Evolutionary conservation across 2,113 vertebrate species (phyloP).

Genomic region (Paraplagusia blochii): DNA sequence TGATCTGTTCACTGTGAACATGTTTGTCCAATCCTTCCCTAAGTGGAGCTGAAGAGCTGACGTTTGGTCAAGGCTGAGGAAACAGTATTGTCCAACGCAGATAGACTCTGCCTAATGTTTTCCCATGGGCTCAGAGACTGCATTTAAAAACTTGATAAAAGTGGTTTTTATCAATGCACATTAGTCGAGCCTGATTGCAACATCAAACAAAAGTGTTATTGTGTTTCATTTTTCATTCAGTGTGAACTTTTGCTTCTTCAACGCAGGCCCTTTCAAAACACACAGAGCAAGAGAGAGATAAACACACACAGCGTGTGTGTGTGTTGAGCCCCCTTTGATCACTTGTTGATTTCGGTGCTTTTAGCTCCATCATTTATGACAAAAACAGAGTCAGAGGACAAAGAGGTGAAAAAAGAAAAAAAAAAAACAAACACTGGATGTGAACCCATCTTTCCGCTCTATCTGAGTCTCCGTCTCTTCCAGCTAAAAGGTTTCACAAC

Average conservation of each 20-base stretch:
- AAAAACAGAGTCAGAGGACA: constrained; percentile 9
- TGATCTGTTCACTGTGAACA: too few species aligned
- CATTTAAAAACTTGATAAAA: constrained; percentile 6
- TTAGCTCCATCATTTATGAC: constrained; percentile 44
- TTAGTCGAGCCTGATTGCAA: constrained; percentile 1
- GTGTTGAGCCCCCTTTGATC: constrained; percentile 41
- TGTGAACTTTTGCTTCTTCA: constrained; percentile 9
- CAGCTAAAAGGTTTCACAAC: too few species aligned
- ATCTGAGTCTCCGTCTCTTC: not conserved
- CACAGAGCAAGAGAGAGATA: constrained; percentile 8
- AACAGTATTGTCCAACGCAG: not conserved
- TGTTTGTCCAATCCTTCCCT: too few species aligned
- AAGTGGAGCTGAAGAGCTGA: too few species aligned
- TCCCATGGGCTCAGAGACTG: not conserved
- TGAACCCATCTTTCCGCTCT: constrained; percentile 15
- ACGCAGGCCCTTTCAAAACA: not conserved
- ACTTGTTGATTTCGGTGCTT: constrained; percentile 26
- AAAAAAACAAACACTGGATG: constrained; percentile 27
- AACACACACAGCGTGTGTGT: not conserved
- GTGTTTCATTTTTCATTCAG: constrained; percentile 22
- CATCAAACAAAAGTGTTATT: constrained; percentile 19
- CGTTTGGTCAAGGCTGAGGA: too few species aligned
- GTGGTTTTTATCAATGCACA: not conserved
- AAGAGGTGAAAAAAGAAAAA: constrained; percentile 18
- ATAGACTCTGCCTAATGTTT: not conserved